Evolutionary conservation across 1,140 invertebrate genomes (phyloP), one percentile per base, ranked within the genome.

Genomic region (Aphelinus atriplicis): DNA sequence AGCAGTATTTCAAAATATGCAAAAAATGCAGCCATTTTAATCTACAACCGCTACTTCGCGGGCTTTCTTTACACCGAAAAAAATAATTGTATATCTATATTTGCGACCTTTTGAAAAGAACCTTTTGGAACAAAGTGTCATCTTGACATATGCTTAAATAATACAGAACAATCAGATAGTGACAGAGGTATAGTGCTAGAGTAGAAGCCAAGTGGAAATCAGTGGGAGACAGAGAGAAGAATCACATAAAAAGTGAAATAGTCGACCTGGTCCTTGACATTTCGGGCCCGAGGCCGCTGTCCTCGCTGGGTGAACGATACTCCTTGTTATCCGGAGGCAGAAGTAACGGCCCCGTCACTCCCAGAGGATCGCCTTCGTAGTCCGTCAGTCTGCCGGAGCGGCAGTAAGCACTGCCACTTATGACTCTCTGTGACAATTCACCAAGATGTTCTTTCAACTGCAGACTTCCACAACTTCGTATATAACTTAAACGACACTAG

Each of bases 241-340:
- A 73, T 47, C 9, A 6, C 42, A 55, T 26, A 51, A 66, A 43
- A 48, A 43, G 71, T 42, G 60, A 64, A 71, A 66, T 64, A 26
- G 10, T 78, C 75, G 82, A 86, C 88, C 88, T 91, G 88, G 86
- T 93, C 91, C 87, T 84, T 82, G 64, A 2, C 86, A 92, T 91
- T 84, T 92, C 92, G 84, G 94, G 90, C 83, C 94, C 94, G 82
- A 95, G 91, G 80, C 94, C 94, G 85, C 93, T 94, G 90, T 95
- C 94, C 87, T 95, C 94, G 85, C 93, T 94, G 64, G 94, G 93
- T 70, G 94, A 94, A 82, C 93, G 91, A 88, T 92, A 91, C 79
- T 92, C 91, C 79, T 89, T 89, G 80, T 82, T 89, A 80, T 90
- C 90, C 81, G 85, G 79, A 9, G 84, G 77, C 65, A 77, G 80